Base-by-base conservation (phyloP, 1,140 invertebrate genomes). In the Drosophila sechellia region DNA sequence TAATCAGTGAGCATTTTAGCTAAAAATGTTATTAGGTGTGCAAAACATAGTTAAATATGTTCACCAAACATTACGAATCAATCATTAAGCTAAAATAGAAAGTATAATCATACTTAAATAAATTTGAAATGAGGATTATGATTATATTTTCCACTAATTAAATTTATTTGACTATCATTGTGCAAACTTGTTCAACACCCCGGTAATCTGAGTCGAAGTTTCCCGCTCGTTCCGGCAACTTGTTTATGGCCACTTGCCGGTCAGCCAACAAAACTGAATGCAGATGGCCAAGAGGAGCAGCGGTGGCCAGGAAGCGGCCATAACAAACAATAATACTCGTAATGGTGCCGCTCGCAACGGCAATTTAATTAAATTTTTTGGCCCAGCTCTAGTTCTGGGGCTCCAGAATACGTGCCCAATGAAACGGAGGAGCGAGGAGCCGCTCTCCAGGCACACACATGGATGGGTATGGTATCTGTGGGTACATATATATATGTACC, bases 341-440 rank as follows among this genome's bases (percentile, higher is more conserved):
- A 83, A 74, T 81, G 69, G 35, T 49, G 50, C 27, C 50, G 35
- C 43, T 87, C 75, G 45, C 70, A 76, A 55, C 71, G 66, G 79
- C 71, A 79, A 83, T 87, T 87, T 87, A 87, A 87, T 87, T 87
- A 89, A 87, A 89, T 79, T 83, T 50, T 81, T 87, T 68, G 61
- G 59, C 70, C 70, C 61, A 43, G 64, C 31, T 73, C 49, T 52
- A 35, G 70, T 45, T 60, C 25, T 43, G 12, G 45, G 59, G 45
- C 39, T 50, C 56, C 54, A 35, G 49, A 46, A 60, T 86, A 85
- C 83, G 81, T 85, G 64, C 59, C 59, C 45, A 42, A 31, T 8
- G 39, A 58, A 48, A 43, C 22, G 58, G 48, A 43, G 35, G 20
- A 48, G 52, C 49, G 27, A 46, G 40, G 15, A 27, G 66, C 12